Conservation (phyloP, 1,140 invertebrate species). For the Drosophila sulfurigaster region DNA sequence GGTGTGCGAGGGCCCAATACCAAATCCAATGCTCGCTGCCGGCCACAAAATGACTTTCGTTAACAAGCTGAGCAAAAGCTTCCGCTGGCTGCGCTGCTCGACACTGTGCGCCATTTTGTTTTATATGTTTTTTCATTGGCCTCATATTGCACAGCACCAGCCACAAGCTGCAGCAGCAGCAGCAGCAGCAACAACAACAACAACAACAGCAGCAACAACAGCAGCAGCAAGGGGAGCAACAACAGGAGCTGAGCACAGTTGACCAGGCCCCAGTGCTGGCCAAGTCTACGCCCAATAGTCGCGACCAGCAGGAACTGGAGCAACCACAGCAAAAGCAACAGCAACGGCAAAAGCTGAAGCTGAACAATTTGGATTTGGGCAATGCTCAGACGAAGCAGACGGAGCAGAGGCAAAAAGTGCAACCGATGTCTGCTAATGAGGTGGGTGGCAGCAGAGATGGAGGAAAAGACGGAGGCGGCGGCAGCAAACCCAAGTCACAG, state of each 20-base stretch:
- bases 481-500: constrained; percentile 62
- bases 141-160: constrained; percentile 82
- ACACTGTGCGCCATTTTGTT: constrained; percentile 84
- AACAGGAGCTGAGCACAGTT: constrained; percentile 28
- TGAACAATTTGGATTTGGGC: constrained; percentile 65
- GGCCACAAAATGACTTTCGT: constrained; percentile 80
- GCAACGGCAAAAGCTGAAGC: constrained; percentile 34
- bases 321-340: constrained; percentile 48
- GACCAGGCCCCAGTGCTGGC: constrained; percentile 27
- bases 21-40: constrained; percentile 29
- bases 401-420: constrained; percentile 42
- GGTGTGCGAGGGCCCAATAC: constrained; percentile 20
- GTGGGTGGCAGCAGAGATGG: constrained; percentile 4
- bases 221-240: constrained; percentile 36
- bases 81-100: constrained; percentile 83
- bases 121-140: constrained; percentile 84
- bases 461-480: not conserved
- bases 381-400: constrained; percentile 39
- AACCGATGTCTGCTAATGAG: constrained; percentile 51
- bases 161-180: constrained; percentile 75
- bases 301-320: constrained; percentile 57
- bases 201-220: constrained; percentile 43
- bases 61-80: constrained; percentile 84
- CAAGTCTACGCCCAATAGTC: constrained; percentile 54
- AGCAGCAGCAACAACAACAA: constrained; percentile 41